Evolutionary conservation across 2,797 vertebrate species (phyloP).

Genomic region (Hypotaenidia philippensis): DNA sequence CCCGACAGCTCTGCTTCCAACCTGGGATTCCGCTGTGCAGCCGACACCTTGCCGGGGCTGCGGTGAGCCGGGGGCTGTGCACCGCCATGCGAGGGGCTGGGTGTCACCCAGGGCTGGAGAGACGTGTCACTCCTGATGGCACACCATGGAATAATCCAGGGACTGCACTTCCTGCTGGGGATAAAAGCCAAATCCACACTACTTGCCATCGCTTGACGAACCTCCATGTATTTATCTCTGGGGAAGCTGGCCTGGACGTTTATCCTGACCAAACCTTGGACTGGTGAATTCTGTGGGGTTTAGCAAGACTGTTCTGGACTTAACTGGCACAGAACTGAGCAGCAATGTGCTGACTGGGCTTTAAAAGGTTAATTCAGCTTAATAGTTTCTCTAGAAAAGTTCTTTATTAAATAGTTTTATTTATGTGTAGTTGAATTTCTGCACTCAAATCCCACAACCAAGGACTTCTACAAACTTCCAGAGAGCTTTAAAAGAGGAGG

Average conservation of each 20-base stretch:
- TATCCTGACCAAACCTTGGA: not conserved
- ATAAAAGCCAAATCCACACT: too few species aligned
- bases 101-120: not conserved
- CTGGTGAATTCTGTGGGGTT: not conserved
- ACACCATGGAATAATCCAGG: fast-evolving
- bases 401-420: not conserved
- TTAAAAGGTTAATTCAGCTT: not conserved
- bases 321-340: not conserved
- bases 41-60: slow-evolving; percentile 18
- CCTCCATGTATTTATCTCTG: fast-evolving
- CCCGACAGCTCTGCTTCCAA: slow-evolving; percentile 96
- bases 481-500: not conserved
- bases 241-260: not conserved
- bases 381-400: not conserved
- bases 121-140: fast-evolving
- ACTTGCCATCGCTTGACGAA: fast-evolving
- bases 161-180: not conserved
- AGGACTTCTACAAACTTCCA: not conserved
- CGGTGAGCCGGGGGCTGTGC: not conserved
- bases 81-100: fast-evolving
- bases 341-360: not conserved
- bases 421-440: not conserved
- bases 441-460: not conserved
- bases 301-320: not conserved
- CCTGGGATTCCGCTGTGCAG: slow-evolving; percentile 94